Evolutionary conservation across 2,888 invertebrate species (phyloP).

Genomic region (Chrysolina americana): DNA sequence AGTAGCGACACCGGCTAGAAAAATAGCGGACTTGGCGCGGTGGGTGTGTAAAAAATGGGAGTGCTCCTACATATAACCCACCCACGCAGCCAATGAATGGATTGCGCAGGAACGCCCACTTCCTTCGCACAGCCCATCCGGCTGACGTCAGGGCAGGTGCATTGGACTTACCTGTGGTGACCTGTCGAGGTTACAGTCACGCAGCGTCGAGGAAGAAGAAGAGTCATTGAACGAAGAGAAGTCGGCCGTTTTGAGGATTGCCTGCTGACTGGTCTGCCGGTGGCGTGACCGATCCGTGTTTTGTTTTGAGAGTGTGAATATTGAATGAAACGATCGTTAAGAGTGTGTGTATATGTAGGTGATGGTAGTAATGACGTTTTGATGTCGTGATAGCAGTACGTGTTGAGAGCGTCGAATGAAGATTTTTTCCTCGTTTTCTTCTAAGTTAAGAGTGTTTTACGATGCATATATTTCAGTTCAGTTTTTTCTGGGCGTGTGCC

Average conservation of each 20-base stretch:
- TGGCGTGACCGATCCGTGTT: constrained; percentile 9
- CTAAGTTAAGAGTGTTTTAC: too few species aligned
- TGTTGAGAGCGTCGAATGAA: too few species aligned
- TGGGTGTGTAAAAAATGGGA: constrained; percentile 52
- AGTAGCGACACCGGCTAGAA: constrained; percentile 35
- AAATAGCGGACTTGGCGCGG: constrained; percentile 37
- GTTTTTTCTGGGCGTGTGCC: too few species aligned
- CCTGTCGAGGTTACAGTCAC: constrained; percentile 31
- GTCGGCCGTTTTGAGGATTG: background rate
- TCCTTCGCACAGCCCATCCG: constrained; percentile 56
- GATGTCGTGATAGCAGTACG: too few species aligned
- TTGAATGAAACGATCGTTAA: background rate
- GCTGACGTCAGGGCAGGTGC: constrained; percentile 64
- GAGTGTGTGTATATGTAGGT: background rate
- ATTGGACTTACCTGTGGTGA: constrained; percentile 56
- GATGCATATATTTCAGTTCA: too few species aligned
- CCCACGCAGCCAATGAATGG: constrained; percentile 63
- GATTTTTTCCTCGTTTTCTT: too few species aligned
- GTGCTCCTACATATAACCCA: constrained; percentile 58
- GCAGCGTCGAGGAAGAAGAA: constrained; percentile 1
- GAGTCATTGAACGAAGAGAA: constrained; percentile 26
- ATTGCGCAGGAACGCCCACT: constrained; percentile 57
- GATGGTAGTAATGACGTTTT: background rate
- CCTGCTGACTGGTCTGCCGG: background rate
- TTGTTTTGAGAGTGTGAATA: constrained; percentile 11